phyloP scores from a whole-genome alignment of 2,797 vertebrate genomes.

The Trematomus bernacchii region DNA sequence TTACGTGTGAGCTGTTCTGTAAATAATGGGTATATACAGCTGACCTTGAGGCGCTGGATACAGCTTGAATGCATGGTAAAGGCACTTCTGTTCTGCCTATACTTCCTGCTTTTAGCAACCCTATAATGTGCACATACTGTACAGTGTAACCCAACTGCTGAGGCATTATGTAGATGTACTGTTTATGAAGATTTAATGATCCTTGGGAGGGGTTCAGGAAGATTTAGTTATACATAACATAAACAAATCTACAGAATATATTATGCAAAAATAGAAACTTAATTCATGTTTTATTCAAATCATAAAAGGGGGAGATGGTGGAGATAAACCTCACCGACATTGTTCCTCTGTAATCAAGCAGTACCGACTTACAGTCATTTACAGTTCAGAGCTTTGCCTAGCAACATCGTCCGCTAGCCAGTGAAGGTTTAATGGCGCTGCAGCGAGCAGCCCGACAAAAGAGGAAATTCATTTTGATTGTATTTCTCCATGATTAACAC shows the following conservation, averaged over 20 bases:
- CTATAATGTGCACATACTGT: neutral
- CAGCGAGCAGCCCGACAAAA: constrained; percentile 45
- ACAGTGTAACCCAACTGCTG: constrained; percentile 13
- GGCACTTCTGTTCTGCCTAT: constrained; percentile 1
- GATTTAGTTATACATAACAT: constrained; percentile 11
- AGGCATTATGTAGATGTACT: neutral
- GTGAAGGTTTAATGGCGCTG: constrained; percentile 41
- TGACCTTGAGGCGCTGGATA: constrained; percentile 48
- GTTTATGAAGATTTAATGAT: constrained; percentile 24
- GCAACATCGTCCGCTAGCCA: constrained; percentile 37
- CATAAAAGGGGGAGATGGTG: constrained; percentile 11
- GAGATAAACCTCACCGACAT: neutral
- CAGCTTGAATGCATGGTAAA: constrained; percentile 31
- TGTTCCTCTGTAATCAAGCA: constrained; percentile 8
- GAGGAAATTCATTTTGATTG: constrained; percentile 53
- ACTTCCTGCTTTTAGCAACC: neutral
- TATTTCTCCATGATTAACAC: constrained; percentile 68
- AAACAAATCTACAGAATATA: constrained; percentile 1
- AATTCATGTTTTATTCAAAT: constrained; percentile 40
- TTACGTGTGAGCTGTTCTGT: constrained; percentile 47
- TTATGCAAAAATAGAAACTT: constrained; percentile 33
- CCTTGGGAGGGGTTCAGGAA: neutral
- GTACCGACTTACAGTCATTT: constrained; percentile 32
- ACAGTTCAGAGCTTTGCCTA: constrained; percentile 36
- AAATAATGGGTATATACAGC: constrained; percentile 48